Evolutionary conservation across 2,888 invertebrate genomes (phyloP).

Genomic region (Trichopria drosophilae): DNA sequence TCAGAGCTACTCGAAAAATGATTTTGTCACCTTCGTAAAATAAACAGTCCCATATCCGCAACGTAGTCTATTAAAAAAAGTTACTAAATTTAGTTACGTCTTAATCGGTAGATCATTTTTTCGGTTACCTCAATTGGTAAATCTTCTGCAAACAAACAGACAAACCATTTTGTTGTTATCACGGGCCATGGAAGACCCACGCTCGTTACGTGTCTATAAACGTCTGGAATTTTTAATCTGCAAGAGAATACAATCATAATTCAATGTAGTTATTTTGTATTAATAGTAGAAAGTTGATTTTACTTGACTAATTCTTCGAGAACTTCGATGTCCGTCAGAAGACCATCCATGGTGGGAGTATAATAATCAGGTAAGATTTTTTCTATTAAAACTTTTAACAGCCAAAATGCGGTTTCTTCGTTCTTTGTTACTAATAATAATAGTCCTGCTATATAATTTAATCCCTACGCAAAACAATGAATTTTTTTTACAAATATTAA

Average conservation of each 20-base stretch:
- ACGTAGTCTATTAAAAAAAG: slow-evolving; percentile 69
- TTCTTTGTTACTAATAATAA: slow-evolving; percentile 82
- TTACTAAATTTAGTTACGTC: slow-evolving; percentile 9
- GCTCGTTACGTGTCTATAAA: slow-evolving; percentile 78
- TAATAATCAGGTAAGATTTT: slow-evolving; percentile 86
- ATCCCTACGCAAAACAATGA: slow-evolving; percentile 64
- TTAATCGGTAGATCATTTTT: slow-evolving; percentile 7
- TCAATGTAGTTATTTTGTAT: not conserved
- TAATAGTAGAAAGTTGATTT: slow-evolving; percentile 3
- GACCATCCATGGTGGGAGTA: slow-evolving; percentile 84
- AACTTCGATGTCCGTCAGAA: slow-evolving; percentile 87
- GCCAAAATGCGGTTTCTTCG: slow-evolving; percentile 92
- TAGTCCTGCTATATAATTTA: slow-evolving; percentile 90
- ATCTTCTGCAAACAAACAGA: slow-evolving; percentile 91
- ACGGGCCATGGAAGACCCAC: slow-evolving; percentile 88
- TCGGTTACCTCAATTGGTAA: slow-evolving; percentile 79
- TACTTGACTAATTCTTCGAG: slow-evolving; percentile 79
- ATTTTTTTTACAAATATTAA: slow-evolving; percentile 8
- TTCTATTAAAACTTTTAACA: slow-evolving; percentile 85
- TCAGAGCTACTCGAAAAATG: slow-evolving; percentile 84
- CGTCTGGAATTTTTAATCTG: slow-evolving; percentile 78
- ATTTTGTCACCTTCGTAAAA: slow-evolving; percentile 95
- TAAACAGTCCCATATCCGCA: slow-evolving; percentile 93
- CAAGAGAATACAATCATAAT: slow-evolving; percentile 36
- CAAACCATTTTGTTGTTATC: slow-evolving; percentile 93